Percentiles rank a stretch among this genome's conserved stretches.
These are phyloP conservation scores for Odontamblyopus rebecca DNA, from an alignment of 2,797 vertebrate genomes.

Conservation along the genomic window DNA sequence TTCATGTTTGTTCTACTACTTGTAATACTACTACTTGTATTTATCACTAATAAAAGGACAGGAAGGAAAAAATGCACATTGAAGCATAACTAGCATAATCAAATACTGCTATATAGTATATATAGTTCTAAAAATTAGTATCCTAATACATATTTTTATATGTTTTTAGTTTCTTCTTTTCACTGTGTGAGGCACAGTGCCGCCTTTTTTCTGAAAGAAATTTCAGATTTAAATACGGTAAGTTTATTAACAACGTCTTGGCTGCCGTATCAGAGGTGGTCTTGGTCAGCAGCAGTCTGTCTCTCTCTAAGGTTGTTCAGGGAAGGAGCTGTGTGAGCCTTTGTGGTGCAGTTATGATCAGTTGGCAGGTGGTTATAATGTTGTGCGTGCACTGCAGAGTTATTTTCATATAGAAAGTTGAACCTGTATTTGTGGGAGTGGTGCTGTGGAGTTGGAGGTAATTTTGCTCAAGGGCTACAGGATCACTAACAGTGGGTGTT, in stretches of 20 bases:
- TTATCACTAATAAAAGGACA: too few relatives aligned
- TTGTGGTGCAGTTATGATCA: neutral
- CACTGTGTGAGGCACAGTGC: neutral
- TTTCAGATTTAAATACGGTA: too few relatives aligned
- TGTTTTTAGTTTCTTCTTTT: too few relatives aligned
- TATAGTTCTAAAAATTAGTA: too few relatives aligned
- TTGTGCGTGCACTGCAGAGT: neutral
- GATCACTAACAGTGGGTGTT: constrained; percentile 26
- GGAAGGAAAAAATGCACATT: too few relatives aligned
- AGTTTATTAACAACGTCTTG: neutral
- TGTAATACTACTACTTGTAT: too few relatives aligned
- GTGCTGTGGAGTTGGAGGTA: constrained; percentile 21
- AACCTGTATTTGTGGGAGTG: constrained; percentile 13
- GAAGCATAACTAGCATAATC: too few relatives aligned
- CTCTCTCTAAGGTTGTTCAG: neutral
- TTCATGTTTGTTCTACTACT: too few relatives aligned
- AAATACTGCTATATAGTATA: too few relatives aligned
- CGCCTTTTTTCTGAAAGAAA: neutral
- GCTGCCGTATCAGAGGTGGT: neutral
- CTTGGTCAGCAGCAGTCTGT: neutral
- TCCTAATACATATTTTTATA: too few relatives aligned
- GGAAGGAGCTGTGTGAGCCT: neutral
- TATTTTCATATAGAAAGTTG: constrained; percentile 11
- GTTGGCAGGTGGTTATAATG: neutral
- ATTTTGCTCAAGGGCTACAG: constrained; percentile 21